Base-by-base conservation (phyloP, 2,797 vertebrate genomes). In the Cuniculus paca region DNA sequence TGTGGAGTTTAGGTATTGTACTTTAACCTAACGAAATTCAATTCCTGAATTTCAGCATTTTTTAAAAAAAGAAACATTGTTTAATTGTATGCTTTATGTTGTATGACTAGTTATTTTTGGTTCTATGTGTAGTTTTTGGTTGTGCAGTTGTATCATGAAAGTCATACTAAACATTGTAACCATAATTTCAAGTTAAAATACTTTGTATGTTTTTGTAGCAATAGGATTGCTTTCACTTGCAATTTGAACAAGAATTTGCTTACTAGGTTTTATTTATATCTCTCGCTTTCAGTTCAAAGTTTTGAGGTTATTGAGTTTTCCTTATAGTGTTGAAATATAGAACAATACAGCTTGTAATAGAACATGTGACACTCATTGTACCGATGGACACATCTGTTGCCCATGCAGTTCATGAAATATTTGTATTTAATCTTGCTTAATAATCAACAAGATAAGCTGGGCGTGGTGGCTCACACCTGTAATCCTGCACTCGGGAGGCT, bases 1-100 rank as follows among this genome's bases (percentile, higher is more conserved):
- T 60, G 92, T 95, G 89, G 52, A 77, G 52, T 84, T 50, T 48
- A 92, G 78, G 94, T 91, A 36, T 52, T 75, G 26, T 75, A 31
- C 50, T 56, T 84, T 31, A 75, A 70, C 31, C 34, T 39, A 60
- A n/a, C 20, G n/a, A 92, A 70, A 82, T 75, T 85, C 31, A 95
- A 22, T 83, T 82, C 31, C 54, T 68, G 28, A 82, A 34, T 79
- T 60, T 86, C 22, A 93, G 28, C 31, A 14, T 81, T 91, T 92
- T 61, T 60, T 78, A 48, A 22, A 31, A 28, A 60, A 26, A 26
- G 24, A 90, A 91, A 24, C n/a, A 14, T 78, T 63, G 14, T 90
- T 93, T 48, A 63, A 19, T 79, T 82, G 9, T 83, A 36, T 63
- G n/a, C 20, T 65, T 93, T 36, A 5, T 58, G 42, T 54, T 45